These are phyloP conservation scores for Nesidiocoris tenuis DNA, from an alignment of 2,888 invertebrate species.

Conservation along the genomic window DNA sequence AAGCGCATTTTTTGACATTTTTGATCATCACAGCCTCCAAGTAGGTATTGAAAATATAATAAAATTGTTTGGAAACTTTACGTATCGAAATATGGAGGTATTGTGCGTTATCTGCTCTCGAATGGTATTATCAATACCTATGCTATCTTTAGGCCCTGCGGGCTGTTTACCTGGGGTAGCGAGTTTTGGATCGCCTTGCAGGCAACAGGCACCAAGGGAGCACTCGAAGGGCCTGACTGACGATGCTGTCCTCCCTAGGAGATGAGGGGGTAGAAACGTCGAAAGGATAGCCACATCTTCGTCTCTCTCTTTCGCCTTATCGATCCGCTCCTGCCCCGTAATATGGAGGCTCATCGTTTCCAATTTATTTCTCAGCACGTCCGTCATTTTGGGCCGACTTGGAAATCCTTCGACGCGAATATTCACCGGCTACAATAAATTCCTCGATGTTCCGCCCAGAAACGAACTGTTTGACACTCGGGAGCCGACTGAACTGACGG, in stretches of 20 bases:
- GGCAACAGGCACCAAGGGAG: slow-evolving; percentile 71
- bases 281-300: slow-evolving; percentile 85
- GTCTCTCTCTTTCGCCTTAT: slow-evolving; percentile 77
- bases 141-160: too few relatives aligned
- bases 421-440: background rate
- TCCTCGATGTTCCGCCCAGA: background rate
- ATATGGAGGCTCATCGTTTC: slow-evolving; percentile 59
- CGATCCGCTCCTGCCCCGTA: slow-evolving; percentile 77
- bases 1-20: too few relatives aligned
- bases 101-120: too few relatives aligned
- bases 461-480: background rate
- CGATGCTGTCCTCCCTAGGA: slow-evolving; percentile 46
- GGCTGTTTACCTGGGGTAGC: slow-evolving; percentile 71
- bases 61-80: too few relatives aligned
- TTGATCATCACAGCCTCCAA: too few relatives aligned
- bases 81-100: too few relatives aligned
- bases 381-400: slow-evolving; percentile 55
- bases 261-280: slow-evolving; percentile 68
- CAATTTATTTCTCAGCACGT: slow-evolving; percentile 76
- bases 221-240: slow-evolving; percentile 71
- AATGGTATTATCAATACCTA: too few relatives aligned
- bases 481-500: slow-evolving; percentile 7
- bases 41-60: too few relatives aligned
- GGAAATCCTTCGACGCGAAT: too few relatives aligned
- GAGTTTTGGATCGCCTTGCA: slow-evolving; percentile 73